Conservation (phyloP, 2,888 invertebrate species). For the Nephrotoma guestfalica region DNA sequence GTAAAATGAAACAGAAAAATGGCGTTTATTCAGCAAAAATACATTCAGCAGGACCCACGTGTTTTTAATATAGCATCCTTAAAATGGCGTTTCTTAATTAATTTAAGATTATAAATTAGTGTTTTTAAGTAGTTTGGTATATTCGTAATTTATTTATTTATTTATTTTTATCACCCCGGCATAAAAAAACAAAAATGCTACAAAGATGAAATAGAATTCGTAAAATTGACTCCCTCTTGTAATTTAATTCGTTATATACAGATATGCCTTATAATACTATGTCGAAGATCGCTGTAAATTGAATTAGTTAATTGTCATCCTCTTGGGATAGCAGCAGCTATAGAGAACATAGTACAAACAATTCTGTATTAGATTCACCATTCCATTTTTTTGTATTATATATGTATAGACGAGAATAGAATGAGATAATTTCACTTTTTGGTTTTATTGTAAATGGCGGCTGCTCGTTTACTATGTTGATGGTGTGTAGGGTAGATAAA, state of each 20-base stretch:
- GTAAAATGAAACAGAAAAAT: neutral
- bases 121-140: neutral
- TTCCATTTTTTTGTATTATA: neutral
- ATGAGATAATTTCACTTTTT: neutral
- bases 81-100: neutral
- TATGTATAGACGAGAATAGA: neutral
- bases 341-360: neutral
- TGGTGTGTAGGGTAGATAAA: neutral
- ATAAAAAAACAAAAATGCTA: neutral
- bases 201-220: neutral
- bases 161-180: neutral
- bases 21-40: neutral
- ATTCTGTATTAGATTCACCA: neutral
- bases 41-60: neutral
- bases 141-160: neutral
- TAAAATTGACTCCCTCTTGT: neutral
- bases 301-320: conserved; percentile 4
- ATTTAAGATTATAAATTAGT: neutral
- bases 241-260: neutral
- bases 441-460: neutral
- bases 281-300: conserved; percentile 4
- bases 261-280: neutral
- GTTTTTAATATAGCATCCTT: neutral
- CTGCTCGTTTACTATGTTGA: neutral
- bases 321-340: neutral